These are phyloP conservation scores for Notarius lentiginosus DNA, from an alignment of 2,113 vertebrate genomes.

Conservation along the genomic window DNA sequence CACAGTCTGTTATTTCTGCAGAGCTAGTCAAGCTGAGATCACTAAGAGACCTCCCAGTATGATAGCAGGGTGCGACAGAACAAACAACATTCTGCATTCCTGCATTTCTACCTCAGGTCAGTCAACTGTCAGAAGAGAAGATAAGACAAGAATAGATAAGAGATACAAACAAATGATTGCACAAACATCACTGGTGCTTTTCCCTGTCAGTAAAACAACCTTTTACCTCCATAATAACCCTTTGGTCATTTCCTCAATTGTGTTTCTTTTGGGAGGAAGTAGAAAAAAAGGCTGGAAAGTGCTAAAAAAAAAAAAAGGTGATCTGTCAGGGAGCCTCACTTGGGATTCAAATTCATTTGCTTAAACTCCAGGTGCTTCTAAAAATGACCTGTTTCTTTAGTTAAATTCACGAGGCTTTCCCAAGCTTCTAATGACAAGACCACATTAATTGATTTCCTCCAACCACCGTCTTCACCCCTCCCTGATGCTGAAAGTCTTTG, in stretches of 20 bases:
- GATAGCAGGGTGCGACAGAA: slow-evolving; percentile 23
- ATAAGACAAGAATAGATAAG: background rate
- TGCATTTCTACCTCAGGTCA: background rate
- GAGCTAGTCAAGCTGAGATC: slow-evolving; percentile 35
- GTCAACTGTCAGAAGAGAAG: slow-evolving; percentile 7
- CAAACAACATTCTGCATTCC: background rate
- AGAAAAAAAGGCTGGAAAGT: background rate
- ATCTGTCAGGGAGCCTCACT: background rate
- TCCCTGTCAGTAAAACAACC: background rate
- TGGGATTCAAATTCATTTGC: background rate
- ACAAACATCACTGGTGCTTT: background rate
- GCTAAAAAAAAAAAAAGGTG: background rate
- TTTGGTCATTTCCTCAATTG: background rate
- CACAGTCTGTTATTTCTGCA: slow-evolving; percentile 23
- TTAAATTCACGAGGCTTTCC: background rate
- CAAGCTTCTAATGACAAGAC: background rate
- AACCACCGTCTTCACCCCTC: background rate
- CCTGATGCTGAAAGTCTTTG: background rate
- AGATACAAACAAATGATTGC: background rate
- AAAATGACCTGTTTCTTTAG: slow-evolving; percentile 32
- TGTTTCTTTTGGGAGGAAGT: background rate
- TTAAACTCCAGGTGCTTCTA: background rate
- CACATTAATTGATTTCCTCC: slow-evolving; percentile 24
- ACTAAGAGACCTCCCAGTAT: slow-evolving; percentile 20
- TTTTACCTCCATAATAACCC: background rate